phyloP scores from a whole-genome alignment of 2,888 invertebrate genomes.

The Drosophila acutilabella region DNA sequence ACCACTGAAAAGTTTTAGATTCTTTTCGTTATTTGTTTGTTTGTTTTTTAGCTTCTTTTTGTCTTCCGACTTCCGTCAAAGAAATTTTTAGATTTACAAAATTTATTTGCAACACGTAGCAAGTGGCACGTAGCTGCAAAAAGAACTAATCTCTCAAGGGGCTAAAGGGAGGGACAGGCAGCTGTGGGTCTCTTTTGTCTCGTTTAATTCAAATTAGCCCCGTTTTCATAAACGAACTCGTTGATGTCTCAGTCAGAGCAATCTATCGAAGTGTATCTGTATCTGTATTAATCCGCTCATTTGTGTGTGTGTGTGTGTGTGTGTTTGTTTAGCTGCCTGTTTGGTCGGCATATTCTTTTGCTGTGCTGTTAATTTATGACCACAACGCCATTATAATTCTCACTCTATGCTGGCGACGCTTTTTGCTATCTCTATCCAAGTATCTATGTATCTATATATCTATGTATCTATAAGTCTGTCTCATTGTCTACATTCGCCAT shows the following conservation, averaged over 20 bases:
- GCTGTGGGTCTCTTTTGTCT: constrained; percentile 22
- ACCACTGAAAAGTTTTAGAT: constrained; percentile 9
- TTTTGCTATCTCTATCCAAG: not conserved
- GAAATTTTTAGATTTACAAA: constrained; percentile 59
- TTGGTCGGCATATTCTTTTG: constrained; percentile 32
- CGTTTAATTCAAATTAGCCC: constrained; percentile 59
- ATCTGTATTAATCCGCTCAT: not conserved
- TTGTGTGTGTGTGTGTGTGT: not conserved
- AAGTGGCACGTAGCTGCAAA: constrained; percentile 17
- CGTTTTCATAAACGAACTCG: constrained; percentile 34
- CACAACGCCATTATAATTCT: constrained; percentile 68
- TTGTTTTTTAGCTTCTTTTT: too few relatives aligned
- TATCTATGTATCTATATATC: not conserved
- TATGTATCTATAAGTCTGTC: constrained; percentile 59
- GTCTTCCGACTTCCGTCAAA: constrained; percentile 51
- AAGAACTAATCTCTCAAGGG: constrained; percentile 5
- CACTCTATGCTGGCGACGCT: constrained; percentile 25
- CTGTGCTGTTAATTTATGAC: constrained; percentile 56
- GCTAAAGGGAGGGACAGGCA: not conserved
- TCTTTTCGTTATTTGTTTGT: constrained; percentile 5
- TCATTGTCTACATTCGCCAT: constrained; percentile 14
- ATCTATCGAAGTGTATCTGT: not conserved
- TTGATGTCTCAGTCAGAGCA: constrained; percentile 62
- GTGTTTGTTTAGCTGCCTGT: not conserved
- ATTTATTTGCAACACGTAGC: constrained; percentile 68